A percentile compares a stretch with the other conserved stretches of the same genome.
Conservation (phyloP, 2,113 vertebrate species). For the Melanerpes aurifrons region DNA sequence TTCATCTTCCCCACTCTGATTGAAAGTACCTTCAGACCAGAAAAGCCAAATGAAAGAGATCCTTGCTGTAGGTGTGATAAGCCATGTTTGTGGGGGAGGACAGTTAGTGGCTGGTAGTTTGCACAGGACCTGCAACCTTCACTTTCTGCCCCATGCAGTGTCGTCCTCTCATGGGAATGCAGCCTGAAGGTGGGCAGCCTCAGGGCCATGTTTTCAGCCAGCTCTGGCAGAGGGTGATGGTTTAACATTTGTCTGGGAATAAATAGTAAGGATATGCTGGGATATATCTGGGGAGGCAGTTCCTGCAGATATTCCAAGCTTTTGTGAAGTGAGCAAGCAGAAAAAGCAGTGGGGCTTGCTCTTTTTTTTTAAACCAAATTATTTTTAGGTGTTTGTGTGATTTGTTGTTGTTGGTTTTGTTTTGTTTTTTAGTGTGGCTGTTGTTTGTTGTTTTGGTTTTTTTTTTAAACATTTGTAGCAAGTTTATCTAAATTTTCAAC, state of each 20-base stretch:
- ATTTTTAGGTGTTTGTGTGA: too few species aligned
- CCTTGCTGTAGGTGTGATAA: neutral
- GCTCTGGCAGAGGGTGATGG: neutral
- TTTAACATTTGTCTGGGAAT: neutral
- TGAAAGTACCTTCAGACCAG: neutral
- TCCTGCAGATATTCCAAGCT: slow-evolving; percentile 13
- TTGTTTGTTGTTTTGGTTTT: neutral
- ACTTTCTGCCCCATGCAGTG: accelerated
- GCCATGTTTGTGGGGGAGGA: neutral
- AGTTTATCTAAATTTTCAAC: neutral
- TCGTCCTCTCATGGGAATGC: neutral
- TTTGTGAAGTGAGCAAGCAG: neutral
- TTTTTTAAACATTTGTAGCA: neutral
- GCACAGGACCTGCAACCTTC: neutral
- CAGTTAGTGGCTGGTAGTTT: accelerated
- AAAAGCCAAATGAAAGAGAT: neutral
- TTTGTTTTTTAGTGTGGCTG: neutral
- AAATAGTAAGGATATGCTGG: slow-evolving; percentile 14
- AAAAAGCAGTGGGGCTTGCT: neutral
- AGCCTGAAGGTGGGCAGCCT: neutral
- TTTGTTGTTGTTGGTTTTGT: neutral
- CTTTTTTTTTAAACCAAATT: neutral
- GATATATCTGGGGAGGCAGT: neutral
- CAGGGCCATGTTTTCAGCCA: neutral
- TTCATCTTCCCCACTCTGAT: neutral